phyloP scores from a whole-genome alignment of 2,797 vertebrate genomes.

The Syngnathus acus region DNA sequence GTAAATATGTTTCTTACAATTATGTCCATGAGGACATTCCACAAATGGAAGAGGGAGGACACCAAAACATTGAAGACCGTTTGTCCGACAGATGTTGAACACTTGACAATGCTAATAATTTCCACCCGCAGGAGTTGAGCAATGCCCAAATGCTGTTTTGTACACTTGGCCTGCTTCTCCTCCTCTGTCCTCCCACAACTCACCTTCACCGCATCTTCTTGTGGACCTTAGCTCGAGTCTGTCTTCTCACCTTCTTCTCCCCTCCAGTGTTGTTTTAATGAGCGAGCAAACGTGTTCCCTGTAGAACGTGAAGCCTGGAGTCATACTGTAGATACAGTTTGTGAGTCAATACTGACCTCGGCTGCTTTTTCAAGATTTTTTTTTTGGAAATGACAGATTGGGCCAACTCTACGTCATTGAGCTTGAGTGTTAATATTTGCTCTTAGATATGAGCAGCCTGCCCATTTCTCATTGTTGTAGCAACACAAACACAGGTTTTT shows the following conservation, averaged over 20 bases:
- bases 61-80: not conserved
- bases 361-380: constrained; percentile 19
- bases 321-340: not conserved
- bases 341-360: constrained; percentile 13
- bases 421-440: constrained; percentile 13
- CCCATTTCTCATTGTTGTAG: constrained; percentile 19
- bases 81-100: not conserved
- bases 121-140: not conserved
- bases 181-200: constrained; percentile 13
- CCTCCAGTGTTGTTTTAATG: constrained; percentile 17
- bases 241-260: constrained; percentile 31
- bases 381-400: not conserved
- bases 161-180: not conserved
- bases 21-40: not conserved
- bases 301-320: not conserved
- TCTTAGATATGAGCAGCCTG: constrained; percentile 8
- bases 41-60: not conserved
- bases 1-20: not conserved
- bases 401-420: not conserved
- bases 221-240: constrained; percentile 17
- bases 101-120: not conserved
- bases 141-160: not conserved
- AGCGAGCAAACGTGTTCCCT: constrained; percentile 20
- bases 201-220: constrained; percentile 27
- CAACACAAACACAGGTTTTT: constrained; percentile 8